phyloP scores from a whole-genome alignment of 2,113 vertebrate genomes.

The Microcebus lehilahytsara region DNA sequence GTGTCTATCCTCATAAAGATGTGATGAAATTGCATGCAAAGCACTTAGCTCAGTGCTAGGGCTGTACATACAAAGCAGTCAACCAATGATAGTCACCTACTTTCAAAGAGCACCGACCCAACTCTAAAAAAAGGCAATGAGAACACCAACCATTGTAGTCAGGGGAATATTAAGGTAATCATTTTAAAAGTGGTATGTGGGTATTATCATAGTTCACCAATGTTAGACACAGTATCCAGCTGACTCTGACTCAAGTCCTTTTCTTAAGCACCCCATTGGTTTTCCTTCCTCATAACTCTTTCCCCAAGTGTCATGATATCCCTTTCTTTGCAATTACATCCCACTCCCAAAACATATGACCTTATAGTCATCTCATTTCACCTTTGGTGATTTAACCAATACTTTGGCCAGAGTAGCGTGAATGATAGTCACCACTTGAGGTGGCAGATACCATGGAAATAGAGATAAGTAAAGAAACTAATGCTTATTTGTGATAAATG shows the following conservation, averaged over 20 bases:
- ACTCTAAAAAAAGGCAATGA: conserved; percentile 32
- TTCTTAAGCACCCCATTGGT: neutral
- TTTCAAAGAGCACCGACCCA: neutral
- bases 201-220: neutral
- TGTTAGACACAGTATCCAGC: neutral
- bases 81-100: neutral
- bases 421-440: neutral
- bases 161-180: neutral
- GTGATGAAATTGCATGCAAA: conserved; percentile 41
- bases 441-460: neutral
- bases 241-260: conserved; percentile 1
- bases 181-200: neutral
- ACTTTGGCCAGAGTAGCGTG: neutral
- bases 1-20: conserved; percentile 29
- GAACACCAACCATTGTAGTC: neutral
- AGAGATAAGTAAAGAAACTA: neutral
- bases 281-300: neutral
- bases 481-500: neutral
- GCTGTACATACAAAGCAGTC: neutral
- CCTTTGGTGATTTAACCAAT: neutral
- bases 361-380: neutral
- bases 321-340: neutral
- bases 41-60: neutral
- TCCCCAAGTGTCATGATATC: neutral
- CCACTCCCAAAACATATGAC: neutral